A percentile compares a stretch with the other conserved stretches of the same genome.
Evolutionary conservation across 2,888 invertebrate genomes (phyloP).

Genomic region (Callimorpha dominula): DNA sequence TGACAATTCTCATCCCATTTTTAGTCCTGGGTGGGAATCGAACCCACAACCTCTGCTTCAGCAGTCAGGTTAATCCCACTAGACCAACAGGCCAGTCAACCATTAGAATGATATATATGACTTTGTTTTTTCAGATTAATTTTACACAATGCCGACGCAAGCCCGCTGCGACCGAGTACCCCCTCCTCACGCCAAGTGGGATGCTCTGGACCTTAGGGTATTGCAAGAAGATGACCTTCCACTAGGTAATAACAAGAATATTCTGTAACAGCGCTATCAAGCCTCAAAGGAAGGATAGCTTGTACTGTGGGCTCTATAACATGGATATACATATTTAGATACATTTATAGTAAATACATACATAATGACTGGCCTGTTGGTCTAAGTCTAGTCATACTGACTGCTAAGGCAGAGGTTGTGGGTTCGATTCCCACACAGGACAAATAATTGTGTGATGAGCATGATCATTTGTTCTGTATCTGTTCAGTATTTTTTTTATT

Average conservation of each 20-base stretch:
- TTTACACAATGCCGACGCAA: constrained; percentile 71
- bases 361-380: too few species aligned
- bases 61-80: too few species aligned
- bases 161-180: constrained; percentile 77
- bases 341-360: background rate
- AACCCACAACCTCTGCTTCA: too few species aligned
- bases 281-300: background rate
- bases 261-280: background rate
- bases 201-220: constrained; percentile 65
- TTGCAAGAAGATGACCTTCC: constrained; percentile 77
- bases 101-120: too few species aligned
- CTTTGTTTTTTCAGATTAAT: constrained; percentile 55
- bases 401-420: too few species aligned
- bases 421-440: too few species aligned
- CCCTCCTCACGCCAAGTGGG: constrained; percentile 70
- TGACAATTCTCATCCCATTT: too few species aligned
- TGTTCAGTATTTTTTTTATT: background rate
- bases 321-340: background rate
- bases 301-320: background rate
- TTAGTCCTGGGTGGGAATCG: too few species aligned
- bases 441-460: too few species aligned
- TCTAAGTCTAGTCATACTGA: too few species aligned
- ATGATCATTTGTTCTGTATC: too few species aligned
- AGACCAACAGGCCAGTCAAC: too few species aligned
- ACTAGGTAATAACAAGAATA: constrained; percentile 61